phyloP scores from a whole-genome alignment of 2,797 vertebrate genomes.

The Hydrophis major region DNA sequence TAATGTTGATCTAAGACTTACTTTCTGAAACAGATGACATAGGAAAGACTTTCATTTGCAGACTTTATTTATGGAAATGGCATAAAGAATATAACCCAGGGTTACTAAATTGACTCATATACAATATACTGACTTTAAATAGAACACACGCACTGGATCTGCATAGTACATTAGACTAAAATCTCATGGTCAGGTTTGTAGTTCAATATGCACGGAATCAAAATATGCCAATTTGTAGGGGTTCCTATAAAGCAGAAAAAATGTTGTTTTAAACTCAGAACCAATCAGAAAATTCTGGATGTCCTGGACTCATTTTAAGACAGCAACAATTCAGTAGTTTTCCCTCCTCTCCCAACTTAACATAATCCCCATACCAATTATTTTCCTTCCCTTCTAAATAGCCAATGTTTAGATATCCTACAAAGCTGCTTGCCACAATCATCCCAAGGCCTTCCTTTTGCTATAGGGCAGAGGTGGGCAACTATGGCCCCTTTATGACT shows the following conservation, averaged over 20 bases:
- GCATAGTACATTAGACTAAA: background rate
- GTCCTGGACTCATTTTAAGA: background rate
- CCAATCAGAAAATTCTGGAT: background rate
- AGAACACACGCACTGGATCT: background rate
- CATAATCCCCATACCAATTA: background rate
- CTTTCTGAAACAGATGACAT: background rate
- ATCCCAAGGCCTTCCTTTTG: background rate
- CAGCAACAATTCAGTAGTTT: background rate
- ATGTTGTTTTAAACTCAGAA: background rate
- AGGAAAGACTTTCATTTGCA: background rate
- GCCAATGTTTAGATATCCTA: background rate
- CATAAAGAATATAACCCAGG: background rate
- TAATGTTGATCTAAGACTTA: background rate
- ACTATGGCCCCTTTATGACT: too few species aligned
- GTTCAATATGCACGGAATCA: background rate
- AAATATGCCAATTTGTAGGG: background rate
- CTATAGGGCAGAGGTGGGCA: background rate
- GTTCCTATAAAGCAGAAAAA: background rate
- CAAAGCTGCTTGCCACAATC: background rate
- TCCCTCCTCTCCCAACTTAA: background rate
- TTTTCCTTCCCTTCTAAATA: background rate
- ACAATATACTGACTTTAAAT: background rate
- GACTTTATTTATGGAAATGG: background rate
- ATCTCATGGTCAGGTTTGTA: background rate
- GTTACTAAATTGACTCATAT: background rate